Conservation (phyloP, 2,888 invertebrate species). For the Subacronicta megacephala region DNA sequence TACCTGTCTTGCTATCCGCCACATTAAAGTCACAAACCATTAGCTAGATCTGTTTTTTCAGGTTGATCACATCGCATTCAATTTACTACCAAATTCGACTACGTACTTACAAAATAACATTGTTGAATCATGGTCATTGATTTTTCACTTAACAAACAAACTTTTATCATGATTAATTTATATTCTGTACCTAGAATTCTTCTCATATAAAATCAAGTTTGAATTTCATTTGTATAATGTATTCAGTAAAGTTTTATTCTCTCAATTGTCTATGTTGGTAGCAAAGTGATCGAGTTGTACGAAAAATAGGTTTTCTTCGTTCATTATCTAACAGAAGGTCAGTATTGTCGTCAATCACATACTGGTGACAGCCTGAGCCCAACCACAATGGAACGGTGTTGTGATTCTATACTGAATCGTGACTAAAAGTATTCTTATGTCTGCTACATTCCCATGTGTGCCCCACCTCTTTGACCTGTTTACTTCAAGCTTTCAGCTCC, state of each 20-base stretch:
- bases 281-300: conserved; percentile 16
- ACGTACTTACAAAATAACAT: no score
- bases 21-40: no score
- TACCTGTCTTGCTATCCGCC: no score
- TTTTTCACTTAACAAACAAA: no score
- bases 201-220: conserved; percentile 12
- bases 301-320: conserved; percentile 47
- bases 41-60: no score
- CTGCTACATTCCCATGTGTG: conserved; percentile 5
- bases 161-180: no score
- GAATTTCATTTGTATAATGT: conserved; percentile 17
- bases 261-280: conserved; percentile 4
- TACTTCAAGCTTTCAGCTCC: conserved; percentile 8
- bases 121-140: neutral
- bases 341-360: conserved; percentile 55
- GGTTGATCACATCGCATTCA: no score
- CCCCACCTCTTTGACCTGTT: conserved; percentile 5
- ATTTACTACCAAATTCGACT: no score
- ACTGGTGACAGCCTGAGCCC: conserved; percentile 31
- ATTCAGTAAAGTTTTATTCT: conserved; percentile 14
- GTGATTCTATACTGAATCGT: conserved; percentile 23
- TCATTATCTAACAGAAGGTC: conserved; percentile 40
- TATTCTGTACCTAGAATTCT: no score
- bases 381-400: conserved; percentile 32
- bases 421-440: conserved; percentile 9